Conservation (phyloP, 1,140 invertebrate genomes). For the Zaprionus ornatus region DNA sequence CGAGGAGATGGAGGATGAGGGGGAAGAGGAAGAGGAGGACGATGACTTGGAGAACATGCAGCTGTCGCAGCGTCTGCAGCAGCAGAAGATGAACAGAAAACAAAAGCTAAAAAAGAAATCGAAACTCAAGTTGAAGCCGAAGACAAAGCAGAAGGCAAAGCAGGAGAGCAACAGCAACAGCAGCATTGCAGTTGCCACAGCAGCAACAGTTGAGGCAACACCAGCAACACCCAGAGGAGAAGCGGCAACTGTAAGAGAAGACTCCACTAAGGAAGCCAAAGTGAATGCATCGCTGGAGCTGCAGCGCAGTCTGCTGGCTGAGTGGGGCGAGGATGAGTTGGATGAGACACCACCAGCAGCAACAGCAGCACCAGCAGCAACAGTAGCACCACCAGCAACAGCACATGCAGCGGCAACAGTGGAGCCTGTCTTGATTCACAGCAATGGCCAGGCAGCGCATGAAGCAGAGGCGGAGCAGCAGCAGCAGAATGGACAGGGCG, state of each 20-base stretch:
- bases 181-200: neutral
- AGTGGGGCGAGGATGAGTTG: slow-evolving; percentile 64
- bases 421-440: neutral
- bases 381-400: neutral
- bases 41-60: slow-evolving; percentile 1
- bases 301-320: slow-evolving; percentile 56
- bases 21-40: neutral
- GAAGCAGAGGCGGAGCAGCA: neutral
- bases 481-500: neutral
- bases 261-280: neutral
- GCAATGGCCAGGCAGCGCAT: neutral
- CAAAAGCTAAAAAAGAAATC: neutral
- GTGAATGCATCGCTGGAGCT: slow-evolving; percentile 39
- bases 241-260: neutral
- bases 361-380: neutral
- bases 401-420: too few relatives aligned
- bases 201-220: neutral
- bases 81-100: neutral
- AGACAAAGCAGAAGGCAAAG: neutral
- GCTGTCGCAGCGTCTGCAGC: neutral
- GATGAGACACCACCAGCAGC: slow-evolving; percentile 33
- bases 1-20: neutral
- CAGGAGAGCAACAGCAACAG: neutral
- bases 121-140: neutral
- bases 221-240: neutral